Base-by-base conservation (phyloP, 2,113 vertebrate species). In the Gavia stellata region DNA sequence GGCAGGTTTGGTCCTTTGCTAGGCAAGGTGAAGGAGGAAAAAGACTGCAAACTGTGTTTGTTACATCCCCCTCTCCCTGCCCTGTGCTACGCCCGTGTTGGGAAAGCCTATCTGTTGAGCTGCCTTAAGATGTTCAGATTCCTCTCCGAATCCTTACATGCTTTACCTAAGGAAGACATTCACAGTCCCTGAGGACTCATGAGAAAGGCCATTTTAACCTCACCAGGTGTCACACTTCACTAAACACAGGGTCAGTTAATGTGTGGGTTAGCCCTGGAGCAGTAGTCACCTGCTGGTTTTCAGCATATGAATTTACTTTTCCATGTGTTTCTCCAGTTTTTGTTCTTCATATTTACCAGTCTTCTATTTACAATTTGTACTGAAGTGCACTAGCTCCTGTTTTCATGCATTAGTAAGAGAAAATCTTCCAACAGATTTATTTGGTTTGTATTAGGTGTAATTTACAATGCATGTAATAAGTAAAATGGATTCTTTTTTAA, bases 61-160 rank as follows among this genome's bases (percentile, higher is more conserved):
- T 38, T 34, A 29, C 16, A n/a, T 13, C 12, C 9, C 6, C 6
- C 19, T 47, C 26, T 36, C 26, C 23, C 16, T 17, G 49, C 11
- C 7, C 38, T 1, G 1, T 26, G 6, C 12, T 58, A 10, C 0
- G 2, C 36, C 66, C 1, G 0, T 1, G 0, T 10, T 84, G 40
- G 44, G 44, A 53, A 83, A 52, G 33, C 25, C 12, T 56, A 5
- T 65, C 38, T 52, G 17, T 66, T 66, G 29, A 45, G 16, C 40
- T 73, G n/a, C 31, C 45, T 49, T 47, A 19, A 33, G 34, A 17
- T 18, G 16, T 36, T 66, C 28, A 53, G 52, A 78, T 83, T 47
- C 31, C 18, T 78, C 26, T 61, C 21, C 1, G 0, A 45, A 73
- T 55, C 53, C 14, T 75, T 85, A 67, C 36, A 58, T 28, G 49